These are phyloP conservation scores for Chondrilla cf. caribensis DNA, from an alignment of 37 sponge, comb jelly and placozoan genomes.

Conservation along the genomic window DNA sequence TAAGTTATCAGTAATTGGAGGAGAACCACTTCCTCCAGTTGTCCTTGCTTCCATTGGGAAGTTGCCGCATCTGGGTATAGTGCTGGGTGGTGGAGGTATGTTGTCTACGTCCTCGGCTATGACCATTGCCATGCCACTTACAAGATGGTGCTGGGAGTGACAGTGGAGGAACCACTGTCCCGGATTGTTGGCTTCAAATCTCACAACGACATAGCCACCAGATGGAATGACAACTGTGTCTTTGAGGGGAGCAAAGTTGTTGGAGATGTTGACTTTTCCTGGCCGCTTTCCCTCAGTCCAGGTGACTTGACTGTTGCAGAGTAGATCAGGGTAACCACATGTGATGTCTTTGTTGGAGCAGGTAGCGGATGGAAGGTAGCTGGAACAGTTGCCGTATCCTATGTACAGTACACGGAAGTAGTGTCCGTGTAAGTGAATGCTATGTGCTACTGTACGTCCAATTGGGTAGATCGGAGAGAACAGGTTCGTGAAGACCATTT, in stretches of 20 bases:
- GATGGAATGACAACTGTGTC: slow-evolving; percentile 84
- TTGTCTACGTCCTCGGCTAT: slow-evolving; percentile 34
- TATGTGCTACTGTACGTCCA: neutral
- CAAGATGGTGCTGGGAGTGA: slow-evolving; percentile 74
- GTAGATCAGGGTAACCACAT: neutral
- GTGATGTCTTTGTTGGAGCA: slow-evolving; percentile 2
- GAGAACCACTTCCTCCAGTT: too few relatives aligned
- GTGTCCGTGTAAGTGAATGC: slow-evolving; percentile 27
- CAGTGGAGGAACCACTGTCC: slow-evolving; percentile 93
- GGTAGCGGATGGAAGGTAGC: neutral
- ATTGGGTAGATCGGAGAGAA: neutral
- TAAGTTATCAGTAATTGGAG: too few relatives aligned
- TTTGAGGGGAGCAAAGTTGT: slow-evolving; percentile 36
- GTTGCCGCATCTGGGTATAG: neutral
- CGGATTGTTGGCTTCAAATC: slow-evolving; percentile 74
- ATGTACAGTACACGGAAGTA: slow-evolving; percentile 19
- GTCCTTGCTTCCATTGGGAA: too few relatives aligned
- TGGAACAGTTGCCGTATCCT: slow-evolving; percentile 14
- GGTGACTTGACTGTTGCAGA: neutral
- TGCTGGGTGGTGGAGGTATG: neutral
- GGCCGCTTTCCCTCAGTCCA: neutral
- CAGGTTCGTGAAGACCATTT: neutral
- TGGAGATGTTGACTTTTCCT: neutral
- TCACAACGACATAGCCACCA: slow-evolving; percentile 81
- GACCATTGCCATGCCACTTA: slow-evolving; percentile 73